Evolutionary conservation across 2,113 vertebrate species (phyloP).

Genomic region (Eleginops maclovinus): DNA sequence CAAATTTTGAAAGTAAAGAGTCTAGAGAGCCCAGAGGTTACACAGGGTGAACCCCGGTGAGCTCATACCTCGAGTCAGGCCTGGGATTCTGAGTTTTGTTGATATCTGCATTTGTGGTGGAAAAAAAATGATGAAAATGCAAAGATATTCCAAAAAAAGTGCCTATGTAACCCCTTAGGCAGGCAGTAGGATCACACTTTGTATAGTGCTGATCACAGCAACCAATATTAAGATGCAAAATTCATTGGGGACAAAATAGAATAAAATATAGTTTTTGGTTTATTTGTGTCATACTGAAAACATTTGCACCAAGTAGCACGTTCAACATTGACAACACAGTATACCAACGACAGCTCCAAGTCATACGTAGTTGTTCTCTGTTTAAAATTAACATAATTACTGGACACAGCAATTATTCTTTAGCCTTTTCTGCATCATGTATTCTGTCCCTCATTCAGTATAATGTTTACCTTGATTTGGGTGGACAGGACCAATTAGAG

Average conservation of each 20-base stretch:
- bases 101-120: not conserved
- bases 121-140: not conserved
- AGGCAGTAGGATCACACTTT: not conserved
- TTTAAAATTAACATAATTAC: not conserved
- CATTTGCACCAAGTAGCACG: not conserved
- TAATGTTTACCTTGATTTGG: not conserved
- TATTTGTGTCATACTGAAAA: not conserved
- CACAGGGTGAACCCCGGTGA: not conserved
- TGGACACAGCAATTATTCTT: not conserved
- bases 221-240: not conserved
- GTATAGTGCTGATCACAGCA: not conserved
- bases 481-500: constrained; percentile 10
- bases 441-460: not conserved
- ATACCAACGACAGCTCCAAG: not conserved
- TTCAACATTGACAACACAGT: too few species aligned
- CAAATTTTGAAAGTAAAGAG: not conserved
- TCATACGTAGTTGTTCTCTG: not conserved
- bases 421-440: not conserved
- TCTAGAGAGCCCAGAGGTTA: not conserved
- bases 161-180: not conserved
- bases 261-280: not conserved
- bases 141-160: not conserved
- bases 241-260: not conserved
- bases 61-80: not conserved
- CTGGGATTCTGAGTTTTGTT: not conserved